Percentiles rank a stretch among this genome's conserved stretches.
These are phyloP conservation scores for Neolamprologus toae DNA, from an alignment of 2,113 vertebrate species.

Conservation along the genomic window DNA sequence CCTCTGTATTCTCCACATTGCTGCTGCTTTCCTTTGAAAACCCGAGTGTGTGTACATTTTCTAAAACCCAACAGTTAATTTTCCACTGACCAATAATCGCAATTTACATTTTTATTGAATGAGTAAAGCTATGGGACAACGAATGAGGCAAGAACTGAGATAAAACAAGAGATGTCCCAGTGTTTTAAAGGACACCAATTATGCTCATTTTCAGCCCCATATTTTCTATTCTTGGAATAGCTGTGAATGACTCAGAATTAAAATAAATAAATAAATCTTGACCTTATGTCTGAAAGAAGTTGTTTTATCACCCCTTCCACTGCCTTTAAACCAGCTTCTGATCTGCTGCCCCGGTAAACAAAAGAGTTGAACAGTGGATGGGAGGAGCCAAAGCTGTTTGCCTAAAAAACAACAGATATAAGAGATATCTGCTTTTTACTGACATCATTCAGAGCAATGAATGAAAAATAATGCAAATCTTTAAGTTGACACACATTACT, in stretches of 20 bases:
- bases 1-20: not conserved
- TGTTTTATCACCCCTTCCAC: not conserved
- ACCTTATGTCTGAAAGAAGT: not conserved
- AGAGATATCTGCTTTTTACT: not conserved
- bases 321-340: not conserved
- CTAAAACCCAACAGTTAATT: not conserved
- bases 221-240: not conserved
- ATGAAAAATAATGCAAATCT: not conserved
- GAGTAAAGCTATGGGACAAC: not conserved
- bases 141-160: not conserved
- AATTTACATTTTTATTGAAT: not conserved
- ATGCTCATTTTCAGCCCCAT: not conserved
- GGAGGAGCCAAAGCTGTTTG: not conserved
- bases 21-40: not conserved
- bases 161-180: not conserved
- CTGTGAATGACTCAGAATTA: not conserved
- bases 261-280: accelerated
- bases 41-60: not conserved
- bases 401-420: not conserved
- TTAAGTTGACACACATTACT: not conserved
- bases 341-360: not conserved
- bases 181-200: not conserved
- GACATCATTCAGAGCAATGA: not conserved
- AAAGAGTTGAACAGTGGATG: not conserved
- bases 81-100: not conserved